Evolutionary conservation across 92 coral and sea anemone genomes (phyloP).

Genomic region (Paragorgia papillata): DNA sequence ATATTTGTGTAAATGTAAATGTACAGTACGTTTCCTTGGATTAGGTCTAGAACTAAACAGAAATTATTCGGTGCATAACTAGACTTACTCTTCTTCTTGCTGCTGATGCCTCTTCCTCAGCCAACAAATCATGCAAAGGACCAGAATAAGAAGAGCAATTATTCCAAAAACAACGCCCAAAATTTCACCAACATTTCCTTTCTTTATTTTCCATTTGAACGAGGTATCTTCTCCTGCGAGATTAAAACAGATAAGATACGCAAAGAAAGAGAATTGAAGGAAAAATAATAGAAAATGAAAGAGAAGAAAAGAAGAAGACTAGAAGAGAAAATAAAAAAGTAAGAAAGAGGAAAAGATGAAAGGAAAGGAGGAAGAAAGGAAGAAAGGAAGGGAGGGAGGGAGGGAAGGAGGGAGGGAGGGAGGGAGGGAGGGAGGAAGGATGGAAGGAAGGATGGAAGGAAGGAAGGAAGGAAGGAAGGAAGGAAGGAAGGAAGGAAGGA

Average conservation of each 20-base stretch:
- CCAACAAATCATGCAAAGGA: slow-evolving; percentile 11
- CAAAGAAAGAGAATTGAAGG: too few relatives aligned
- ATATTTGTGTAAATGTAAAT: too few relatives aligned
- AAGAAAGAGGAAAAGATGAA: too few relatives aligned
- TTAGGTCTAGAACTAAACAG: neutral
- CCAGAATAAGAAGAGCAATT: neutral
- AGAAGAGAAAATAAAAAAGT: too few relatives aligned
- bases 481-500: neutral
- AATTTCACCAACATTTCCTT: slow-evolving; percentile 27
- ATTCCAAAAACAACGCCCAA: slow-evolving; percentile 27
- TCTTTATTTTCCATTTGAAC: slow-evolving; percentile 18
- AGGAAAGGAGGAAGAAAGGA: too few relatives aligned
- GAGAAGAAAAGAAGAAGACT: too few relatives aligned
- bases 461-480: neutral
- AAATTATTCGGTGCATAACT: neutral
- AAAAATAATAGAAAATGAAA: too few relatives aligned
- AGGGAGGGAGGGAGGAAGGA: neutral
- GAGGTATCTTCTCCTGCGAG: neutral
- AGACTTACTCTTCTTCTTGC: slow-evolving; percentile 19
- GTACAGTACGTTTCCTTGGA: too few relatives aligned
- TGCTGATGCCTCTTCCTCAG: slow-evolving; percentile 10
- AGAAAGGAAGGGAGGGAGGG: neutral
- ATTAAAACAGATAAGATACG: neutral
- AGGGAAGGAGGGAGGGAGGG: neutral
- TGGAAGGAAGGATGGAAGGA: neutral